A percentile compares a stretch with the other conserved stretches of the same genome.
These are phyloP conservation scores for Abrostola tripartita DNA, from an alignment of 2,888 invertebrate species.

Conservation along the genomic window DNA sequence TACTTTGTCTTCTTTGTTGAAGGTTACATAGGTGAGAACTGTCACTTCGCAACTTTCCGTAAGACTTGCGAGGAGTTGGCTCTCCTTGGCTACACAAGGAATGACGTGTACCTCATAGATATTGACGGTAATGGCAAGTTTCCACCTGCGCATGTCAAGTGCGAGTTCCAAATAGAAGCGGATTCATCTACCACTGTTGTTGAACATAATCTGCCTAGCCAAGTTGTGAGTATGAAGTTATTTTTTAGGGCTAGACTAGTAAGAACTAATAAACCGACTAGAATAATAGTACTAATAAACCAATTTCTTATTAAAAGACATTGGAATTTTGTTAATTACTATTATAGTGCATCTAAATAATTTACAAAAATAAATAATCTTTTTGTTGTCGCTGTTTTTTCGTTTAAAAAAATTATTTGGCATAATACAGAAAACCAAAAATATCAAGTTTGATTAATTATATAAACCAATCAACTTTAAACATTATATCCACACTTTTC, in stretches of 20 bases:
- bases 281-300: background rate
- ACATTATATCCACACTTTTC: background rate
- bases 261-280: no score
- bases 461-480: no score
- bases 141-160: constrained; percentile 96
- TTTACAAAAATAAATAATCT: no score
- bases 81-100: constrained; percentile 95
- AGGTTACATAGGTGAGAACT: constrained; percentile 97
- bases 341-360: no score
- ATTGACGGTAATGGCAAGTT: constrained; percentile 98
- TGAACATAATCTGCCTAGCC: constrained; percentile 96
- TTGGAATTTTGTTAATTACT: no score
- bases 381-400: no score
- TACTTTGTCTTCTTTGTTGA: constrained; percentile 14
- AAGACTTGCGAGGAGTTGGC: constrained; percentile 98
- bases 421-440: no score
- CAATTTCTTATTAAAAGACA: no score
- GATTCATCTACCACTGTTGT: constrained; percentile 96
- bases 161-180: constrained; percentile 96
- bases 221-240: constrained; percentile 88
- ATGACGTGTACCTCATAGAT: constrained; percentile 97
- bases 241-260: no score
- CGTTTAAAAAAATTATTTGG: no score
- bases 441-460: no score
- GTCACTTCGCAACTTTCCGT: constrained; percentile 97